Evolutionary conservation across 2,797 vertebrate species (phyloP), one percentile per base, ranked within the genome.

Genomic region (Anguilla marmorata): DNA sequence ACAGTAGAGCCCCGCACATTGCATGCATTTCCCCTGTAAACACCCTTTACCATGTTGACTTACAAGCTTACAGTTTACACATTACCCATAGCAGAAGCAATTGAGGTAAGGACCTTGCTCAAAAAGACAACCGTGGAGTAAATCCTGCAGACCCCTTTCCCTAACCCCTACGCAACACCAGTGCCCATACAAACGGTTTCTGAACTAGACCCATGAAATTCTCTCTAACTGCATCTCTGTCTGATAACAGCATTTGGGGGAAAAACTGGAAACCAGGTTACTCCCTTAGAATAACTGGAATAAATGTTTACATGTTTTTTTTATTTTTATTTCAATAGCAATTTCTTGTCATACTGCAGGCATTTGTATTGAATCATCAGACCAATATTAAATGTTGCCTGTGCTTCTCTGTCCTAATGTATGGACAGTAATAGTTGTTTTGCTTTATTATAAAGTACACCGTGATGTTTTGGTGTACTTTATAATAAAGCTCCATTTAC

Each of bases 121-220:
- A 82, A 82, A 5, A 21, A 82, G 50, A 82, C 45, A 50, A 48
- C 24, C 50, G 45, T n/a, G 79, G 41, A 50, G n/a, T 50, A 24
- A 45, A 48, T n/a, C 21, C 45, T 82, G 41, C 37, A 45, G 8
- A 21, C 48, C 16, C 79, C 45, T 21, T n/a, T 48, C 45, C 45
- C 79, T 50, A 48, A n/a, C 1, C 21, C 5, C 79, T 50, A 24
- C 45, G 12, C 45, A 21, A 82, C 79, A 9, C 21, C 24, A n/a
- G 8, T 82, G 41, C 79, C 52, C 41, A 87, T 45, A 84, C 24
- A 87, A 50, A 83, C 27, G n/a, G 79, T 41, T 66, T 83, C 76
- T 76, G 27, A 79, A 86, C 79, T 33, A 86, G 69, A 79, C 45
- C n/a, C 58, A 58, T 27, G 19, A 52, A 24, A 14, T 58, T 58